Evolutionary conservation across 1,140 invertebrate genomes (phyloP).

Genomic region (Holcopasites calliopsidis): DNA sequence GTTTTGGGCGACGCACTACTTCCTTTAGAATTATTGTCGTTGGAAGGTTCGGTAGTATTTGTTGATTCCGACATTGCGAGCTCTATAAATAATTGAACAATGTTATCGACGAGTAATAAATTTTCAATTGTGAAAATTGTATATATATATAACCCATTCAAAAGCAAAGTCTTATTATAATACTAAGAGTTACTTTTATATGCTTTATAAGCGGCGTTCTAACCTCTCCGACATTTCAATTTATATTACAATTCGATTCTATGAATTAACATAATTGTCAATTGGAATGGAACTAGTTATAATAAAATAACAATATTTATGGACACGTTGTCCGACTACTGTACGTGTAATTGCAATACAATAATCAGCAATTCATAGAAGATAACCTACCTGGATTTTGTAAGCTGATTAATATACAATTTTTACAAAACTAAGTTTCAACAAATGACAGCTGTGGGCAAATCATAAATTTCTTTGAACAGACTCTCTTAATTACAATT

Average conservation of each 20-base stretch:
- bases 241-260: no score
- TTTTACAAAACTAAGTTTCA: not conserved
- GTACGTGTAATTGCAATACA: not conserved
- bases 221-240: no score
- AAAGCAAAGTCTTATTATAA: no score
- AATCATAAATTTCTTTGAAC: not conserved
- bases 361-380: not conserved
- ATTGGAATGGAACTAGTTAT: no score
- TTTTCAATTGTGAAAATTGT: not conserved
- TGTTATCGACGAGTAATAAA: not conserved
- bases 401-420: no score
- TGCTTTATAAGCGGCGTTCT: no score
- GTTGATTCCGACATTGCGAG: conserved; percentile 26
- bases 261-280: no score
- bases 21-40: not conserved
- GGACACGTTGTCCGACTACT: not conserved
- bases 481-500: not conserved
- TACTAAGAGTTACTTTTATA: no score
- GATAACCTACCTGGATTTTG: not conserved
- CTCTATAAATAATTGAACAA: conserved; percentile 6
- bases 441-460: not conserved
- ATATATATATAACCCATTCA: no score
- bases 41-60: not conserved
- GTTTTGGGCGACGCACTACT: not conserved
- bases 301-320: not conserved